Evolutionary conservation across 2,797 vertebrate species (phyloP), one percentile per base, ranked within the genome.

Genomic region (Chelon auratus): DNA sequence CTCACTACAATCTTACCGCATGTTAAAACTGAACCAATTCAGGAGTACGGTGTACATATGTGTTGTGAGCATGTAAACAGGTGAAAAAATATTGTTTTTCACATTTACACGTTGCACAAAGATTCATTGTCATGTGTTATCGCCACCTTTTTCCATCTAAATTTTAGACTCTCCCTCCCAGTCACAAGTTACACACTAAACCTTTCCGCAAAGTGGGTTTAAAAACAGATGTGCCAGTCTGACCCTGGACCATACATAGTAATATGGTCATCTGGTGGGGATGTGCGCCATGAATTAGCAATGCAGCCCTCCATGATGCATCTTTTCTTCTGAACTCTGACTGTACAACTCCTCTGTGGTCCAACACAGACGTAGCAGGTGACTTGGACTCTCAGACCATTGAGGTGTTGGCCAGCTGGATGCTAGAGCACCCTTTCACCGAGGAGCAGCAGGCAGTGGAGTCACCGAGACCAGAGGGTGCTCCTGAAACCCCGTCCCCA

Each of bases 361-460:
- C 65, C 78, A 57, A 75, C 45, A 36, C 80, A 95, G 95, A 94
- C 74, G 93, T 95, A 65, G 87, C 93, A 26, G 94, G 94, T 59
- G 94, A 96, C 83, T 81, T 94, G 81, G 94, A 95, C 72, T 93
- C 94, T 33, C 94, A 93, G 33, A 93, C 93, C 72, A 95, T 95
- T 1, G 95, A 95, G 83, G 90, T 94, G 56, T 80, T 96, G 83
- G 95, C 95, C 54, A 95, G 94, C 86, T 96, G 95, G 95, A 96
- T 96, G 95, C 82, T 96, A 15, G 95, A 96, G 81, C 95, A 96
- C 82, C 95, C 94, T 0, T 78, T 95, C 64, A 85, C 85, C 3
- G 94, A 94, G n/a, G 94, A 95, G 74, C 94, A 91, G 67, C 93
- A 92, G 68, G 42, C 57, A 1, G 73, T 68, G 0, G 93, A 91